Conservation (phyloP, 2,113 vertebrate genomes). For the Hylia prasina region DNA sequence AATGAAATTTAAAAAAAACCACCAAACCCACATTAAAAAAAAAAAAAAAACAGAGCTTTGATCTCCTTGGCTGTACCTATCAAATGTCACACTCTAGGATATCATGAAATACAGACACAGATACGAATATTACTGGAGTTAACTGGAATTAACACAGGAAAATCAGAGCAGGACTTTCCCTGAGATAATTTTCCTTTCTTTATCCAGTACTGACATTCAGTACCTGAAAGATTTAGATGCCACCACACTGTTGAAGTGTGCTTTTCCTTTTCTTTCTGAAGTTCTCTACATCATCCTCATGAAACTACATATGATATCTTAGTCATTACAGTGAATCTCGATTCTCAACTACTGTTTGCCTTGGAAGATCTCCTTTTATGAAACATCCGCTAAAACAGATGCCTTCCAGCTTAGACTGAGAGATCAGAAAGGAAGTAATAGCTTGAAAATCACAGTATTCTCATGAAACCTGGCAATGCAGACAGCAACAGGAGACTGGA, state of each 20-base stretch:
- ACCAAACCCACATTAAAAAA: too few species aligned
- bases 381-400: background rate
- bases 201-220: background rate
- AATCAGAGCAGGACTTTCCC: background rate
- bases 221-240: background rate
- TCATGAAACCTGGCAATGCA: background rate
- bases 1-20: too few species aligned
- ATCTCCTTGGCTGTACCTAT: background rate
- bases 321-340: background rate
- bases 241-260: background rate
- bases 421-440: background rate
- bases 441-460: background rate
- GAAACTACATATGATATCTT: background rate
- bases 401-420: background rate
- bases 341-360: background rate
- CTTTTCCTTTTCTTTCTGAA: background rate
- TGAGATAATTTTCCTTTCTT: background rate
- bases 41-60: background rate
- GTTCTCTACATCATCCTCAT: background rate
- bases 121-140: background rate
- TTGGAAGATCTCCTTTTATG: background rate
- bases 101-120: background rate
- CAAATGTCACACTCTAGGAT: background rate
- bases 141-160: background rate
- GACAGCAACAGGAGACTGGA: background rate